phyloP scores from a whole-genome alignment of 1,140 invertebrate species.

The Brachystomella parvula region DNA sequence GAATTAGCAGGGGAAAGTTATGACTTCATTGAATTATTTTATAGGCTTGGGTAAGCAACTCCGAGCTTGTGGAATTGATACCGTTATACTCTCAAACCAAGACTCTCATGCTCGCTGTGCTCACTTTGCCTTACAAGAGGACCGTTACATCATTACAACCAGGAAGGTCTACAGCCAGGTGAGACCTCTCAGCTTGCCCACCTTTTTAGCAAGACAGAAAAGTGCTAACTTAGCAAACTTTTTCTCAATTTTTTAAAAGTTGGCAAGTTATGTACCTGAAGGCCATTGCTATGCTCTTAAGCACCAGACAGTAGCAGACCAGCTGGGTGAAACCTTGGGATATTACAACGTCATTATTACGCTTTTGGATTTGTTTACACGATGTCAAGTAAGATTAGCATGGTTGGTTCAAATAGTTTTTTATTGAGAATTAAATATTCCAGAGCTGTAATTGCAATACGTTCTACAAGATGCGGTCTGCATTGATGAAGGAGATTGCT shows the following conservation, averaged over 20 bases:
- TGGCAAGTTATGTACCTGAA: conserved; percentile 45
- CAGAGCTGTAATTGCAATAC: neutral
- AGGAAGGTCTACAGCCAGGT: conserved; percentile 42
- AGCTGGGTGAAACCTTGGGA: conserved; percentile 53
- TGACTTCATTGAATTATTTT: neutral
- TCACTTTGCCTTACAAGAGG: conserved; percentile 47
- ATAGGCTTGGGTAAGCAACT: conserved; percentile 50
- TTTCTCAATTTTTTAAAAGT: conserved; percentile 42
- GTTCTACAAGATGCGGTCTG: neutral
- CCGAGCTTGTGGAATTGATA: conserved; percentile 59
- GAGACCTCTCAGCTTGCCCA: too few species aligned
- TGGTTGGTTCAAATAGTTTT: neutral
- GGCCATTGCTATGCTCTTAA: conserved; percentile 50
- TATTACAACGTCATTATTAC: conserved; percentile 55
- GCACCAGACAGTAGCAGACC: conserved; percentile 46
- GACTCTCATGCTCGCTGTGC: conserved; percentile 48
- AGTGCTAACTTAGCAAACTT: neutral
- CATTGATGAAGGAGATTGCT: neutral
- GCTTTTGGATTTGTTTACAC: conserved; percentile 55
- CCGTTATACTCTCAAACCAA: conserved; percentile 47
- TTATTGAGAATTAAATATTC: too few species aligned
- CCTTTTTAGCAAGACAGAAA: neutral
- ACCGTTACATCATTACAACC: conserved; percentile 52
- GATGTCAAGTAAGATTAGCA: conserved; percentile 50
- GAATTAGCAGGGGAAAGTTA: neutral